These are phyloP conservation scores for Xylocampa areola DNA, from an alignment of 2,888 invertebrate species.

Conservation along the genomic window DNA sequence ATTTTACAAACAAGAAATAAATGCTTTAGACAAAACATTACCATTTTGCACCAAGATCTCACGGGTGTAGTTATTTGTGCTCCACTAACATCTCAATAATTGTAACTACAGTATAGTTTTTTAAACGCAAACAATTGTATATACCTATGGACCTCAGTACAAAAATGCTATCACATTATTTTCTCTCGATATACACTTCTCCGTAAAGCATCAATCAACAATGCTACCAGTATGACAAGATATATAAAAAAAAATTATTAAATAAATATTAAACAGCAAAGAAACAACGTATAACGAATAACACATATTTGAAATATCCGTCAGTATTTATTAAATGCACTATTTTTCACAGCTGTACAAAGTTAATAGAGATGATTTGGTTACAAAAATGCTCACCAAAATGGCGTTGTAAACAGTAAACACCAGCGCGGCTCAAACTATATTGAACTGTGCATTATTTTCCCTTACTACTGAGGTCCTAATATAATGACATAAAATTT, in stretches of 20 bases:
- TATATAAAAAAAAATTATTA: too few relatives aligned
- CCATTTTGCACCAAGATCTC: not conserved
- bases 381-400: not conserved
- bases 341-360: not conserved
- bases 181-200: too few relatives aligned
- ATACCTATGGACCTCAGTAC: slow-evolving; percentile 19
- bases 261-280: not conserved
- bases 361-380: not conserved
- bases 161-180: too few relatives aligned
- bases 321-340: not conserved
- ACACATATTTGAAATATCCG: not conserved
- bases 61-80: not conserved
- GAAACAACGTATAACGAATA: not conserved
- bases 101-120: slow-evolving; percentile 21
- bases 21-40: not conserved
- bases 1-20: slow-evolving; percentile 10
- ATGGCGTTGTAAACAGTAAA: not conserved
- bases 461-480: slow-evolving; percentile 1
- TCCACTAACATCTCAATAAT: not conserved
- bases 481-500: slow-evolving; percentile 27
- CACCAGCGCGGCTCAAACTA: too few relatives aligned
- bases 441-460: too few relatives aligned
- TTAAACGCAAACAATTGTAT: slow-evolving; percentile 17
- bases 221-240: too few relatives aligned
- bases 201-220: not conserved